Conservation (phyloP, 2,113 vertebrate species). For the Paramormyrops kingsleyae region DNA sequence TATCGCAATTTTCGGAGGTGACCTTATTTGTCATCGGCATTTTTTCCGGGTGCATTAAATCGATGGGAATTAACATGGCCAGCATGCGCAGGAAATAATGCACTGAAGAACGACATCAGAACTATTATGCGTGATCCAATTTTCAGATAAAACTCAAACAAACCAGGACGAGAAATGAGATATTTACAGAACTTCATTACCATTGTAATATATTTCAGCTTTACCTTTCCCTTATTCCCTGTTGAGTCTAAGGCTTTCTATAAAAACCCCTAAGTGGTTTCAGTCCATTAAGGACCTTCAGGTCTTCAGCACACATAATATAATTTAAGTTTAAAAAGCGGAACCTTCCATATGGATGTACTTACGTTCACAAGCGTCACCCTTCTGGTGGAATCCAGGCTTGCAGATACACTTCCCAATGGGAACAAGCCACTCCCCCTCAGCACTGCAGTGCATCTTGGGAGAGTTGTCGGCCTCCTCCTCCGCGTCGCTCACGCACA, state of each 20-base stretch:
- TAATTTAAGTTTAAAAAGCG: neutral
- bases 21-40: slow-evolving; percentile 31
- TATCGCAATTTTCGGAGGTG: slow-evolving; percentile 24
- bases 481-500: slow-evolving; percentile 87
- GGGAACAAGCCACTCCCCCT: slow-evolving; percentile 98
- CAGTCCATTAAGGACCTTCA: neutral
- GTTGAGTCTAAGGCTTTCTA: neutral
- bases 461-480: slow-evolving; percentile 95
- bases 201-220: neutral
- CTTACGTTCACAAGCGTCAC: slow-evolving; percentile 96
- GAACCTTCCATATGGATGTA: slow-evolving; percentile 36
- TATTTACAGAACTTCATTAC: neutral
- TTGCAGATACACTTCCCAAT: slow-evolving; percentile 99
- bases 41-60: slow-evolving; percentile 22
- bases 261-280: neutral
- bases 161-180: neutral
- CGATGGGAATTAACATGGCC: slow-evolving; percentile 20
- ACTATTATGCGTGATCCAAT: neutral
- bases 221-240: neutral
- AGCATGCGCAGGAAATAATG: neutral
- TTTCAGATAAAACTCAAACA: neutral
- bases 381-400: slow-evolving; percentile 96
- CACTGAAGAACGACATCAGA: neutral
- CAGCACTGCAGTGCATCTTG: slow-evolving; percentile 98
- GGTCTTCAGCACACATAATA: neutral